Evolutionary conservation across 2,888 invertebrate genomes (phyloP).

Genomic region (Galerucella nymphaeae): DNA sequence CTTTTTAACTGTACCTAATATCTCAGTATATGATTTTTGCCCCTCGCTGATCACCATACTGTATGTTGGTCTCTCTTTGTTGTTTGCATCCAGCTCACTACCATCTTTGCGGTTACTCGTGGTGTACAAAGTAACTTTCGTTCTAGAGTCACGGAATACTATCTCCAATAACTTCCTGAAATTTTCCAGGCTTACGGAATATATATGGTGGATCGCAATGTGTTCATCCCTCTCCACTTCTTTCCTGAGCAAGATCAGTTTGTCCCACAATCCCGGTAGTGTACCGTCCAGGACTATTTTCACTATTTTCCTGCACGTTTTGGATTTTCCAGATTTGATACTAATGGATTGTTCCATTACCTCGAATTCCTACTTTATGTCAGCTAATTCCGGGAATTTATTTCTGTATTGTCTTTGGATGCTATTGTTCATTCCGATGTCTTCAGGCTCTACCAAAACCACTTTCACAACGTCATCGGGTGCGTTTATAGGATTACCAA

Average conservation of each 20-base stretch:
- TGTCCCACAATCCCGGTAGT: constrained; percentile 11
- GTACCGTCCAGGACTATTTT: constrained; percentile 3
- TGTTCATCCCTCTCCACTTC: constrained; percentile 3
- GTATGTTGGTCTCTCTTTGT: constrained; percentile 7
- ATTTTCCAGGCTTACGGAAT: not conserved
- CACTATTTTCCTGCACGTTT: not conserved
- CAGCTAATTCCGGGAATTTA: constrained; percentile 29
- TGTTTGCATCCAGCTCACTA: not conserved
- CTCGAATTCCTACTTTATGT: constrained; percentile 18
- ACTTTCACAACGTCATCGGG: constrained; percentile 26
- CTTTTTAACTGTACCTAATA: constrained; percentile 18
- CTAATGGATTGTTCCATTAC: constrained; percentile 17
- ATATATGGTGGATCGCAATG: not conserved
- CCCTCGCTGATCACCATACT: constrained; percentile 11
- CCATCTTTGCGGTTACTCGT: constrained; percentile 8
- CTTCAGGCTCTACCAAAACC: constrained; percentile 32
- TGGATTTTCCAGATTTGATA: not conserved
- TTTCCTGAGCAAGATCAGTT: constrained; percentile 2
- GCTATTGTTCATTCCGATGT: constrained; percentile 25
- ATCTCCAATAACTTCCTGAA: constrained; percentile 10
- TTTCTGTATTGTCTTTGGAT: constrained; percentile 33
- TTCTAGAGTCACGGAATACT: not conserved
- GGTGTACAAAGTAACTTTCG: constrained; percentile 5
- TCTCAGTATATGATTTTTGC: constrained; percentile 14
- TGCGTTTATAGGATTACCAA: constrained; percentile 12